Conservation (phyloP, 2,888 invertebrate species). For the Anthophora plumipes region DNA sequence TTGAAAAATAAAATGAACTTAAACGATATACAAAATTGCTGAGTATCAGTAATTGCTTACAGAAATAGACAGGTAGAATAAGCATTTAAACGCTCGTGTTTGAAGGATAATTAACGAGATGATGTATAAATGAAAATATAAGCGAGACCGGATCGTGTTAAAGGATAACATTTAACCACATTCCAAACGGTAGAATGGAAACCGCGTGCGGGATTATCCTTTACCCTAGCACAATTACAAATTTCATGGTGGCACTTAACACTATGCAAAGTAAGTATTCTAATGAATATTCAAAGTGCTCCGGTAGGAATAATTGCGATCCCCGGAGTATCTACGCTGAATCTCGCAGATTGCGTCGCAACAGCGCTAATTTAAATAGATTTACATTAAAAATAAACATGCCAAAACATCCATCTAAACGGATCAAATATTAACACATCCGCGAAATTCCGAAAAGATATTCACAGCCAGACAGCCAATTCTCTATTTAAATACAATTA, state of each 20-base stretch:
- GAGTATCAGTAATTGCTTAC: too few species aligned
- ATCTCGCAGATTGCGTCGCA: conserved; percentile 46
- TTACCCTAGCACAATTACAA: conserved; percentile 43
- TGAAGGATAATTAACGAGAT: not conserved
- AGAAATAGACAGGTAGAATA: too few species aligned
- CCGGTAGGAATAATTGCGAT: conserved; percentile 53
- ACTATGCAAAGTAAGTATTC: conserved; percentile 48
- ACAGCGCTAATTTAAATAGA: conserved; percentile 58
- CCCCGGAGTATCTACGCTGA: conserved; percentile 51
- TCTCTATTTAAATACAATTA: conserved; percentile 15
- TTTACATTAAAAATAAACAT: conserved; percentile 59
- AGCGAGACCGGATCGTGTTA: conserved; percentile 4
- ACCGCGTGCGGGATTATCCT: conserved; percentile 40
- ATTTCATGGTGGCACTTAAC: conserved; percentile 60
- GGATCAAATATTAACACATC: conserved; percentile 15
- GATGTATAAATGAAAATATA: not conserved
- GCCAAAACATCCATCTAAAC: conserved; percentile 31
- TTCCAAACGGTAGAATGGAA: conserved; percentile 33
- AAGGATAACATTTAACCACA: conserved; percentile 31
- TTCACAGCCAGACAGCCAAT: not conserved
- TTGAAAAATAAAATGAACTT: too few species aligned
- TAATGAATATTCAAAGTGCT: conserved; percentile 63
- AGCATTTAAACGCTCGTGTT: not conserved
- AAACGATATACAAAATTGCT: too few species aligned
- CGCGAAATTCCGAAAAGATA: not conserved